Conservation (phyloP, 2,113 vertebrate species). For the Danionella cerebrum region DNA sequence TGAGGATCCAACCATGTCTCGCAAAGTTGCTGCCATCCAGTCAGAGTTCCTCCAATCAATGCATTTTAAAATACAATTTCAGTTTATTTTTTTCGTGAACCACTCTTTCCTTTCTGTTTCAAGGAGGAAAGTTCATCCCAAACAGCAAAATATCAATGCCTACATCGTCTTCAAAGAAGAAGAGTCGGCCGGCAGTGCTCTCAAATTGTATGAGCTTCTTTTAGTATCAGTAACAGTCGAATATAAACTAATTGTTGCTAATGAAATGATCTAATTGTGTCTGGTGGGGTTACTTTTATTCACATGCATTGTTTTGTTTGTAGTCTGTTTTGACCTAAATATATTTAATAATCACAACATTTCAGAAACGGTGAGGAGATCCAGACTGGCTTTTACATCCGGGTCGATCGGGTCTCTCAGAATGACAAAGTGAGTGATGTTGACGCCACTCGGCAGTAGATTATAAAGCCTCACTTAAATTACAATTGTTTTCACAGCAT, state of each 20-base stretch:
- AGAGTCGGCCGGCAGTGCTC: slow-evolving; percentile 60
- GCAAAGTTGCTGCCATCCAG: slow-evolving; percentile 82
- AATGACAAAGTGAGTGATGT: slow-evolving; percentile 57
- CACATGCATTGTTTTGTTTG: no score
- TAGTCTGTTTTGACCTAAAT: no score
- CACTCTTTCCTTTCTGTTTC: not conserved
- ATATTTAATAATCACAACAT: no score
- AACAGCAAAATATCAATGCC: slow-evolving; percentile 78
- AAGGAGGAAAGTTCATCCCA: slow-evolving; percentile 80
- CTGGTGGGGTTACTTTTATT: no score
- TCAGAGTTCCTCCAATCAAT: slow-evolving; percentile 49
- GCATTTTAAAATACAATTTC: not conserved
- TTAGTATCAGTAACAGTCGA: no score
- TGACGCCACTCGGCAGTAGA: not conserved
- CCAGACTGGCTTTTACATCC: slow-evolving; percentile 72
- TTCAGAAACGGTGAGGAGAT: slow-evolving; percentile 83
- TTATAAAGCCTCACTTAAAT: not conserved
- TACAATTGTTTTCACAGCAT: slow-evolving; percentile 59
- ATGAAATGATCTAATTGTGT: no score
- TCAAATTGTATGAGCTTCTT: slow-evolving; percentile 63
- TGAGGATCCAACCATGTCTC: slow-evolving; percentile 75
- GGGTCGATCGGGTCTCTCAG: slow-evolving; percentile 77
- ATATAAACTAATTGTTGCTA: no score
- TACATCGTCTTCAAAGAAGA: slow-evolving; percentile 88
- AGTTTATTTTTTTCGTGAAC: not conserved